A percentile compares a stretch with the other conserved stretches of the same genome.
phyloP scores from a whole-genome alignment of 2,888 invertebrate species.

The Cerastis rubricosa region DNA sequence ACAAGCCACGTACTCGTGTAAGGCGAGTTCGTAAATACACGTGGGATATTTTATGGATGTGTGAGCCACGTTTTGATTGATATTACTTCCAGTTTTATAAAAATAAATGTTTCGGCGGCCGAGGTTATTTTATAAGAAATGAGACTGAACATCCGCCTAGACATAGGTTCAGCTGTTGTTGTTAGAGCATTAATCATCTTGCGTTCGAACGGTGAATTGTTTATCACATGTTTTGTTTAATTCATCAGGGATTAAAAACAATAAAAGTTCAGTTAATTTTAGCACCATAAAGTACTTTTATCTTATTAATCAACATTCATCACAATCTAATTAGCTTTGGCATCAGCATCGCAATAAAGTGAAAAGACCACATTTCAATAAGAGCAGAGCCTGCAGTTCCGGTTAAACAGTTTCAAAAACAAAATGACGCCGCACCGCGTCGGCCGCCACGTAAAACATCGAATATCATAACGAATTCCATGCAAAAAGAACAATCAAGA shows the following conservation, averaged over 20 bases:
- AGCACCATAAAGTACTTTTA: neutral
- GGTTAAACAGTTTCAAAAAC: slow-evolving; percentile 11
- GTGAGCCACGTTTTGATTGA: slow-evolving; percentile 56
- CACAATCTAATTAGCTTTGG: neutral
- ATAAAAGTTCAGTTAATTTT: neutral
- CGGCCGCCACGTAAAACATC: slow-evolving; percentile 9
- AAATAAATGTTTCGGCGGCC: slow-evolving; percentile 37
- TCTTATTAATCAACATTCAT: neutral
- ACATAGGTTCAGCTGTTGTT: slow-evolving; percentile 29
- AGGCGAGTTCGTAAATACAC: slow-evolving; percentile 47
- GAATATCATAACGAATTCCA: slow-evolving; percentile 3
- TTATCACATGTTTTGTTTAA: slow-evolving; percentile 17
- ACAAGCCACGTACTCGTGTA: neutral
- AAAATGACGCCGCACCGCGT: neutral
- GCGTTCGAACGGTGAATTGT: slow-evolving; percentile 5
- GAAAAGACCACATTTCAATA: neutral
- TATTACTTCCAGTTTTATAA: slow-evolving; percentile 40
- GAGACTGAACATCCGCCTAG: slow-evolving; percentile 32
- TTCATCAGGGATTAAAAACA: neutral
- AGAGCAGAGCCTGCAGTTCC: slow-evolving; percentile 14
- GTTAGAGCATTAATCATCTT: slow-evolving; percentile 25
- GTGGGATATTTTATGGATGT: slow-evolving; percentile 19
- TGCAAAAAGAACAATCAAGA: slow-evolving; percentile 4
- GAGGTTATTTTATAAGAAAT: slow-evolving; percentile 33
- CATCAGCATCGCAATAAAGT: slow-evolving; percentile 1